A percentile compares a stretch with the other conserved stretches of the same genome.
Evolutionary conservation across 2,113 vertebrate genomes (phyloP).

Genomic region (Aphyosemion australe): DNA sequence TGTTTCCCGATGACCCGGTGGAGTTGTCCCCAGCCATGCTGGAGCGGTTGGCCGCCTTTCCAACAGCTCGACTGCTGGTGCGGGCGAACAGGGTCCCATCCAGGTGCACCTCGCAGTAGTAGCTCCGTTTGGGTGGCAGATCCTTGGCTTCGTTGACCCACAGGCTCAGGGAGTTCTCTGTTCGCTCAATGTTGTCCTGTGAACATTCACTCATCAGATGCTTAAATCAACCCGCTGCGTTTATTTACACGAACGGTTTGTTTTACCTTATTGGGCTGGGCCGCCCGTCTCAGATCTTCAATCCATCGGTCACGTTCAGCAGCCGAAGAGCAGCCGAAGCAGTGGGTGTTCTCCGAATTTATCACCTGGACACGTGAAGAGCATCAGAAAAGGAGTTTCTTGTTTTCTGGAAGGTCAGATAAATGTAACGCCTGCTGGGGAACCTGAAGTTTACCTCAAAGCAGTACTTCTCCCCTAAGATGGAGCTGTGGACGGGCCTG

Average conservation of each 20-base stretch:
- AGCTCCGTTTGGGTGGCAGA: conserved; percentile 79
- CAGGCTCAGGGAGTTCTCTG: conserved; percentile 86
- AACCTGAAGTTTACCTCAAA: conserved; percentile 84
- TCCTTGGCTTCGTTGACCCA: conserved; percentile 94
- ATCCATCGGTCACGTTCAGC: conserved; percentile 92
- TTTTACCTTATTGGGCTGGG: conserved; percentile 88
- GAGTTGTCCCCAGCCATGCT: conserved; percentile 70
- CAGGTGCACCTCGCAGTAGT: conserved; percentile 87
- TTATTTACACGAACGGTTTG: not conserved
- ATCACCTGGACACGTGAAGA: conserved; percentile 80
- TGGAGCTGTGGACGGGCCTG: conserved; percentile 89
- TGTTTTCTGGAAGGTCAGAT: not conserved
- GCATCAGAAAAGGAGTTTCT: not conserved
- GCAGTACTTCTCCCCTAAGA: conserved; percentile 89
- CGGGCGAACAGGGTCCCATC: conserved; percentile 88
- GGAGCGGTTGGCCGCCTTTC: conserved; percentile 67
- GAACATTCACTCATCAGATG: not conserved
- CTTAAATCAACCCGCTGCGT: not conserved
- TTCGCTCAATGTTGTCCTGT: conserved; percentile 88
- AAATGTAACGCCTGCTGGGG: not conserved
- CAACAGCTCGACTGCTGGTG: conserved; percentile 79
- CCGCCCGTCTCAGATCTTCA: conserved; percentile 86
- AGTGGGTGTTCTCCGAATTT: conserved; percentile 83
- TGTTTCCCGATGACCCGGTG: conserved; percentile 39
- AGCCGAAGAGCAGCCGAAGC: conserved; percentile 89